Evolutionary conservation across 2,888 invertebrate genomes (phyloP), one percentile per base, ranked within the genome.

Genomic region (Biston betularia): DNA sequence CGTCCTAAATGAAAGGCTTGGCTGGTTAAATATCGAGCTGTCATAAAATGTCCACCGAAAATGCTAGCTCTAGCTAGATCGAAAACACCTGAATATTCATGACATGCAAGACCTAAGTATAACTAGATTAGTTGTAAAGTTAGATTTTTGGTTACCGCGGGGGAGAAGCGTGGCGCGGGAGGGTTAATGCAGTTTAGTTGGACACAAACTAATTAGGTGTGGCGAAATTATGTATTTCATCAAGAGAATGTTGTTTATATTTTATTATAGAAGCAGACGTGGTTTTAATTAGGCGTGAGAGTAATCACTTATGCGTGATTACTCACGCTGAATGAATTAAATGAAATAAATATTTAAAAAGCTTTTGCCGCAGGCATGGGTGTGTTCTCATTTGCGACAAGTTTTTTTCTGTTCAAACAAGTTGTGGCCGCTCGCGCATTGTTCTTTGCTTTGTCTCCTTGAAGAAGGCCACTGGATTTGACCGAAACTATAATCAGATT

Each of bases 131-230:
- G 33, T 38, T 50, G n/a, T 14, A 40, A 35, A 55, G 50, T 52
- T 63, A 44, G 38, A 53, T 60, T 65, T 61, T 66, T 61, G n/a
- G n/a, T 44, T 40, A 46, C 61, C 65, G 34, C 59, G 44, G 35
- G 48, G 44, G 44, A 8, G 44, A 45, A 52, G 33, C 35, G 44
- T 10, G 12, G 15, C n/a, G 5, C 38, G 34, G 38, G 45, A n/a
- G 12, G 46, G 49, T 40, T 62, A 63, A 67, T 67, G 67, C 63
- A 67, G 55, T 63, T 67, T 52, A 66, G 57, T 50, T 59, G 35
- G 56, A 56, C 52, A 46, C 34, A 44, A 55, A 68, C 67, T 68
- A 68, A 63, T 63, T 68, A 35, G 52, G 45, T 54, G 55, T 7
- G 12, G 35, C 15, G 33, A 57, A 57, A 66, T 61, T 62, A 57